These are phyloP conservation scores for Siphamia tubifer DNA, from an alignment of 2,113 vertebrate genomes.

Conservation along the genomic window DNA sequence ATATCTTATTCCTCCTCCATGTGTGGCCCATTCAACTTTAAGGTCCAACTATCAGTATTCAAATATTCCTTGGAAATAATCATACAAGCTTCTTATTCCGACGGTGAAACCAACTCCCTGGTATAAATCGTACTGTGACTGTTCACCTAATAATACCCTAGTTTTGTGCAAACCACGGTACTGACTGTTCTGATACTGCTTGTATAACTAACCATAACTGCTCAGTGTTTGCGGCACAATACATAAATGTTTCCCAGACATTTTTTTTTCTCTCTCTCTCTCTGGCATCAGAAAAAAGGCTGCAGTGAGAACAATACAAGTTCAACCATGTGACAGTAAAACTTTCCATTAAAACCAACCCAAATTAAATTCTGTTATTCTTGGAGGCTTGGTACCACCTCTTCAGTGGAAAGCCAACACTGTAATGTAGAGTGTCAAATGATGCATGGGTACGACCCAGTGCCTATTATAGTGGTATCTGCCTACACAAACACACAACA, in stretches of 20 bases:
- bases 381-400: slow-evolving; percentile 42
- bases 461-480: slow-evolving; percentile 10
- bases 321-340: slow-evolving; percentile 34
- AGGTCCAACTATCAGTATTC: slow-evolving; percentile 27
- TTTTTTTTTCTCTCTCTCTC: slow-evolving; percentile 27
- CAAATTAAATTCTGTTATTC: slow-evolving; percentile 47
- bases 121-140: not conserved
- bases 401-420: slow-evolving; percentile 22
- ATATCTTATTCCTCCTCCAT: slow-evolving; percentile 48
- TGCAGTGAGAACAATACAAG: slow-evolving; percentile 42
- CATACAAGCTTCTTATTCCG: not conserved
- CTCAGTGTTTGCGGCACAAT: not conserved
- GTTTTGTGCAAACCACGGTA: slow-evolving; percentile 13
- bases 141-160: slow-evolving; percentile 19
- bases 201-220: slow-evolving; percentile 35
- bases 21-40: slow-evolving; percentile 55
- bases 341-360: slow-evolving; percentile 63
- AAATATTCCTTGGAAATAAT: slow-evolving; percentile 48
- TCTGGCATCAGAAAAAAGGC: slow-evolving; percentile 33
- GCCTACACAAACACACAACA: slow-evolving; percentile 41
- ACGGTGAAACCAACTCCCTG: slow-evolving; percentile 28
- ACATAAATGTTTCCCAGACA: slow-evolving; percentile 37
- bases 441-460: slow-evolving; percentile 18
- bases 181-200: slow-evolving; percentile 19
- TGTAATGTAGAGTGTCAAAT: slow-evolving; percentile 19